Evolutionary conservation across 1,140 invertebrate species (phyloP), one percentile per base, ranked within the genome.

Genomic region (Trachelipus rathkii): DNA sequence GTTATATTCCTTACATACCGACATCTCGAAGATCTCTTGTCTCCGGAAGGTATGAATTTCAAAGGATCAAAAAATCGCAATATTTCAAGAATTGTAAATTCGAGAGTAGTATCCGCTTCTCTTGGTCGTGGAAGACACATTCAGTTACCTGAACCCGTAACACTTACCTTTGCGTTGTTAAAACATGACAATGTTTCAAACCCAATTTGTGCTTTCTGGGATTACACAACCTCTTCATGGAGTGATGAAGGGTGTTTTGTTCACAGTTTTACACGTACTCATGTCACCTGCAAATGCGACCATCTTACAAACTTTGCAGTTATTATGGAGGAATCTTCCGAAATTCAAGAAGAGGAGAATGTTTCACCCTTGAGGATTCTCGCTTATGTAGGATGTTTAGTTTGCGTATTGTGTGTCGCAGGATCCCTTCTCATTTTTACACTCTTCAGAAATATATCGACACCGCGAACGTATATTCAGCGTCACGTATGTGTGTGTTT

Each of bases 221-320:
- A 97, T 85, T 95, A 95, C 82, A 85, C 91, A 45, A 89, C 90
- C 82, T 95, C 93, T 82, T 89, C 89, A 53, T 98, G 96, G 96
- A 95, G 94, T 0, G 89, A 92, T 77, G 92, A 95, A 85, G 96
- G 96, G 10, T 98, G 96, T 83, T 87, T 89, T 68, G 89, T 96
- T 44, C 88, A 91, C 71, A 87, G 87, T 75, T 92, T 91, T 24
- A 98, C 98, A 86, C 82, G 86, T 1, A 94, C 94, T 0, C 95
- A 97, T 84, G 97, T 96, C 1, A 88, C 92, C 1, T 99, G 97
- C 86, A 89, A 91, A 76, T 99, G 96, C 85, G 91, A 94, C 82
- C 97, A 99, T 85, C 87, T 99, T 19, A 98, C 96, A 9, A 97
- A 97, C 87, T 99, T 98, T 87, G 96, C 96, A 21, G 90, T 97